A percentile compares a stretch with the other conserved stretches of the same genome.
Evolutionary conservation across 2,888 invertebrate species (phyloP).

Genomic region (Pterobdella sp.): DNA sequence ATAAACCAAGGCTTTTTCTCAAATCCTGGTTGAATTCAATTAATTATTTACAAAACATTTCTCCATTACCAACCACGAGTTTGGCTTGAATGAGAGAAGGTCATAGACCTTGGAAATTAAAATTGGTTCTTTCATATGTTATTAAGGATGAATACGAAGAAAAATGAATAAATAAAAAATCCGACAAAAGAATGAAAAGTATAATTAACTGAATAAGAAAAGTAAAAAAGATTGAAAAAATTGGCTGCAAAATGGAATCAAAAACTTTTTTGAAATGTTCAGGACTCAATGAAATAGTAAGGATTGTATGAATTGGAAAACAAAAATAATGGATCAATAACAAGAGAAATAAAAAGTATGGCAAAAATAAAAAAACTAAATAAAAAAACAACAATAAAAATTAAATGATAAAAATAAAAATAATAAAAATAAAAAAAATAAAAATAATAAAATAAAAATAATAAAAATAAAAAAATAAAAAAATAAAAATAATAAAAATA

Average conservation of each 20-base stretch:
- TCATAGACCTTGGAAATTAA: no score
- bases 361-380: background rate
- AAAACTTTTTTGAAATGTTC: background rate
- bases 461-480: background rate
- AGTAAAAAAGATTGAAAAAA: background rate
- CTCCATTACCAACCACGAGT: no score
- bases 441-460: background rate
- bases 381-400: background rate
- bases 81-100: no score
- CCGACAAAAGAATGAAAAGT: background rate
- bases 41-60: no score
- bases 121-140: no score
- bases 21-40: no score
- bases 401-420: background rate
- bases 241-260: no score
- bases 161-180: background rate
- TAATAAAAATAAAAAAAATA: background rate
- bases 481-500: background rate
- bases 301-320: background rate
- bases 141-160: slow-evolving; percentile 4
- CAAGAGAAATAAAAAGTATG: background rate
- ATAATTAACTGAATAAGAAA: background rate
- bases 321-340: background rate
- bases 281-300: background rate
- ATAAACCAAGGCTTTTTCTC: no score